Percentiles rank a stretch among this genome's conserved stretches.
phyloP scores from a whole-genome alignment of 2,888 invertebrate genomes.

The Mythimna lalbum region DNA sequence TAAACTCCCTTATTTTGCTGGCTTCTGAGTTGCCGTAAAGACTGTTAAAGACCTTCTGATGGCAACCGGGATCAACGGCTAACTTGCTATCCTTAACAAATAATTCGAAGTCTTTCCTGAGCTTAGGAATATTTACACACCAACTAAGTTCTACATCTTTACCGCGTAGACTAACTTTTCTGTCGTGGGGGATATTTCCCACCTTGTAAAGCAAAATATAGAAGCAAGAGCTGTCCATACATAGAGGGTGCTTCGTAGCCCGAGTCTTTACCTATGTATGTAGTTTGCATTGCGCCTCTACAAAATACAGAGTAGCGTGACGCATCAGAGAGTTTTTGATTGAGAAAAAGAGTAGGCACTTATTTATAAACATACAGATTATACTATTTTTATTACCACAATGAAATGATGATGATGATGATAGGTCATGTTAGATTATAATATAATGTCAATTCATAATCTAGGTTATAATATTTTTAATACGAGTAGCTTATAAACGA shows the following conservation, averaged over 20 bases:
- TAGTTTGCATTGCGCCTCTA: slow-evolving; percentile 65
- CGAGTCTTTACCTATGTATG: slow-evolving; percentile 60
- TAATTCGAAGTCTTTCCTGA: not conserved
- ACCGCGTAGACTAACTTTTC: slow-evolving; percentile 13
- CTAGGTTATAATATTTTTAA: no score
- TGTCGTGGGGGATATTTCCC: slow-evolving; percentile 27
- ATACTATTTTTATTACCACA: no score
- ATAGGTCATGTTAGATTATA: no score
- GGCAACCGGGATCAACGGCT: no score
- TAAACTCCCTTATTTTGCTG: no score
- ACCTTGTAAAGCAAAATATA: slow-evolving; percentile 44
- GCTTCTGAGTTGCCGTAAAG: no score
- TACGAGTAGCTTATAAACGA: no score
- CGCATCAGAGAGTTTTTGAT: slow-evolving; percentile 28
- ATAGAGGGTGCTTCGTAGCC: slow-evolving; percentile 54
- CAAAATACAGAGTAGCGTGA: slow-evolving; percentile 36
- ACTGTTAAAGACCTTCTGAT: no score
- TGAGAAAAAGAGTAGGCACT: not conserved
- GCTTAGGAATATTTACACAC: not conserved
- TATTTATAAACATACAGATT: no score
- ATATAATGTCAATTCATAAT: no score
- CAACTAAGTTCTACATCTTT: not conserved
- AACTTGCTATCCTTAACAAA: not conserved
- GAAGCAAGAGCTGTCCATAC: slow-evolving; percentile 44
- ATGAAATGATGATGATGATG: no score